Base-by-base conservation (phyloP, 1,140 invertebrate species). In the Euschistus heros region DNA sequence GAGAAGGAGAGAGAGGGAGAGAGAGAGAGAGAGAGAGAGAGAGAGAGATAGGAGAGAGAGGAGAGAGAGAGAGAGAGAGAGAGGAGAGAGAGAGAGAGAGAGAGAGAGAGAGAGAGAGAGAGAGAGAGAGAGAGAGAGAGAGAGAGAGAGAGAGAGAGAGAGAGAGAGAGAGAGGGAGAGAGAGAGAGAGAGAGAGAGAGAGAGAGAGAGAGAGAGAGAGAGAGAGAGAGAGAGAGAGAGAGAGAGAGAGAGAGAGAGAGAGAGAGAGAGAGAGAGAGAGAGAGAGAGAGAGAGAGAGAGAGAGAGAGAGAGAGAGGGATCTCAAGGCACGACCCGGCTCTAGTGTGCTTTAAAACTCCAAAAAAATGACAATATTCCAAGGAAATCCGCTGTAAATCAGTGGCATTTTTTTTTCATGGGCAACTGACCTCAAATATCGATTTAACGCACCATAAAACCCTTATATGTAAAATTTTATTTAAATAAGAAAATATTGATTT, bases 271-370 rank as follows among this genome's bases (percentile, higher is more conserved):
- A 59, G 55, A 59, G 27, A 30, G 27, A 59, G 55, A 59, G 27
- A 22, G 52, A 55, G 52, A 55, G 52, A 55, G 59, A 26, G 59
- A 62, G 59, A 18, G 59, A n/a, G 59, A 26, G 59, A 62, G 59
- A 62, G 59, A 62, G 33, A 24, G 24, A 62, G 59, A 22, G 33
- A 42, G 27, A 63, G 42, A 44, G 42, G 42, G 17, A 44, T 17
- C 17, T 44, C 8, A 8, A 44, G 17, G 42, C 42, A 44, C n/a
- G n/a, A n/a, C n/a, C n/a, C n/a, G n/a, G n/a, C n/a, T n/a, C n/a
- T n/a, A n/a, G n/a, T n/a, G n/a, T n/a, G n/a, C n/a, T n/a, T n/a
- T n/a, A n/a, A n/a, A n/a, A n/a, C n/a, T n/a, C n/a, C n/a, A n/a
- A n/a, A n/a, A n/a, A n/a, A n/a, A n/a, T n/a, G n/a, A n/a, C n/a